Evolutionary conservation across 2,888 invertebrate genomes (phyloP).

Genomic region (Torymus tubicola): DNA sequence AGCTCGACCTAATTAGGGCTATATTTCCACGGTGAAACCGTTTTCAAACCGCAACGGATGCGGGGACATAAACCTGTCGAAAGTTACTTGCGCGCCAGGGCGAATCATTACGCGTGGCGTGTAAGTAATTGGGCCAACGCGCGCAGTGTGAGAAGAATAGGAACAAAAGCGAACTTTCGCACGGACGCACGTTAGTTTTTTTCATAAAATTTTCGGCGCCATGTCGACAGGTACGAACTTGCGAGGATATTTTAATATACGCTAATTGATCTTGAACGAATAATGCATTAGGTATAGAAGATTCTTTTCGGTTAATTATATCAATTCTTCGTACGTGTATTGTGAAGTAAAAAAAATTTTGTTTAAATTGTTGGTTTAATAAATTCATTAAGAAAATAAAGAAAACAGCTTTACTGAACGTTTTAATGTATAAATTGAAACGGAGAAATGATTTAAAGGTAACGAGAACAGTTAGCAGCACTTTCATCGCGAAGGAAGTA

Average conservation of each 20-base stretch:
- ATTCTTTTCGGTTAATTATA: too few species aligned
- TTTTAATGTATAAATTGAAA: too few species aligned
- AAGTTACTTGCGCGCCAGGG: conserved; percentile 14
- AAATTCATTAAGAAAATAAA: too few species aligned
- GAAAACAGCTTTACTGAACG: too few species aligned
- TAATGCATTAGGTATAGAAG: too few species aligned
- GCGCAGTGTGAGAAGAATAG: conserved; percentile 8
- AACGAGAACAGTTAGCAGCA: too few species aligned
- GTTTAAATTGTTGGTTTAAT: too few species aligned
- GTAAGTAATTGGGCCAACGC: conserved; percentile 24
- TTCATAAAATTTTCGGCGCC: background rate
- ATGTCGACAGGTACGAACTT: background rate
- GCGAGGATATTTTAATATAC: background rate
- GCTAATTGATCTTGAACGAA: too few species aligned
- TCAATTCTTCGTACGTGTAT: too few species aligned
- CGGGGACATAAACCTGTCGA: conserved; percentile 9
- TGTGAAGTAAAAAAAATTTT: too few species aligned
- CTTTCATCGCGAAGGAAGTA: background rate
- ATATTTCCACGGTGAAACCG: background rate
- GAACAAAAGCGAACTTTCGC: conserved; percentile 8
- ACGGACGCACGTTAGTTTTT: background rate
- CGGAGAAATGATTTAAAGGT: too few species aligned
- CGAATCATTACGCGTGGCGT: background rate
- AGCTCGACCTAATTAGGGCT: conserved; percentile 21
- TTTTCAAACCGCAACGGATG: conserved; percentile 3